Conservation (phyloP, 2,797 vertebrate genomes). For the Danionella dracula region DNA sequence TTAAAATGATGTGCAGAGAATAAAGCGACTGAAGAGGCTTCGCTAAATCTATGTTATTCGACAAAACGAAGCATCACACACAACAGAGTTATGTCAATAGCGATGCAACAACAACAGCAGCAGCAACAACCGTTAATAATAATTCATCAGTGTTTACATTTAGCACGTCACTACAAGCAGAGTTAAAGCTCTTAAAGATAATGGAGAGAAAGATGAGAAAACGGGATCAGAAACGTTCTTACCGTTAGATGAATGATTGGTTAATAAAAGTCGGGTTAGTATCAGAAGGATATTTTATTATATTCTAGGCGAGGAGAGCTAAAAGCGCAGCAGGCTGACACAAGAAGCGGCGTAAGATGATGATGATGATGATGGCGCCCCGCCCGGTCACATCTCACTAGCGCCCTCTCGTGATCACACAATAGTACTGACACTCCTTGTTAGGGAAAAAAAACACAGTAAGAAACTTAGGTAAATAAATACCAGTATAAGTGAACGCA, state of each 20-base stretch:
- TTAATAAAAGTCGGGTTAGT: background rate
- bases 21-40: background rate
- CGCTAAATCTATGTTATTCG: background rate
- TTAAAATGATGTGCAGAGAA: background rate
- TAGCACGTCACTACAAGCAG: background rate
- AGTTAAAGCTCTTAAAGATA: background rate
- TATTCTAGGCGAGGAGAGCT: background rate
- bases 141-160: conserved; percentile 11
- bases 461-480: too few species aligned
- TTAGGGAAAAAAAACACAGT: too few species aligned
- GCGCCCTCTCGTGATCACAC: background rate
- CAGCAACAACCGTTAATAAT: too few species aligned
- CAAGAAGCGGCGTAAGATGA: background rate
- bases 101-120: background rate
- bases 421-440: too few species aligned
- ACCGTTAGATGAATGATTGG: background rate
- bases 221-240: background rate
- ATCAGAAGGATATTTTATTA: background rate
- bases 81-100: too few species aligned
- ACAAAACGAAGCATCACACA: background rate
- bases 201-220: background rate
- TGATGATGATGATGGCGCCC: background rate
- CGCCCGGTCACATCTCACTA: background rate
- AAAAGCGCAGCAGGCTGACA: background rate
- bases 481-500: too few species aligned